phyloP scores from a whole-genome alignment of 2,888 invertebrate species.

The Archaeoteleia sp. region DNA sequence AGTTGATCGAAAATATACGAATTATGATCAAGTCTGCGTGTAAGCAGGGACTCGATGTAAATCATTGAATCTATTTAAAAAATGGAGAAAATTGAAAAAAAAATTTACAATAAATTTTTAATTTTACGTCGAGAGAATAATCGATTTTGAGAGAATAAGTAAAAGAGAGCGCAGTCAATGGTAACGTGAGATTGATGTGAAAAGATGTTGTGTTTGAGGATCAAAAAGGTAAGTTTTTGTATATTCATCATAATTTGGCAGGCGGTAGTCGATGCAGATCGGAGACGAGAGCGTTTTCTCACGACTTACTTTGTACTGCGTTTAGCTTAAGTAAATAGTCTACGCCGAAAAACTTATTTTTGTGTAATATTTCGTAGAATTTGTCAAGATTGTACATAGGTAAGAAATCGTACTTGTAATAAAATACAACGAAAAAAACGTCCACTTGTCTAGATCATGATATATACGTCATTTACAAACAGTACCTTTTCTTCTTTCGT shows the following conservation, averaged over 20 bases:
- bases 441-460: slow-evolving; percentile 1
- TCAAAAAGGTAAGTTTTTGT: slow-evolving; percentile 18
- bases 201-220: background rate
- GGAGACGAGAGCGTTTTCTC: slow-evolving; percentile 47
- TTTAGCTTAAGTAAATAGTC: slow-evolving; percentile 54
- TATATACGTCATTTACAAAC: no score
- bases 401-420: slow-evolving; percentile 71
- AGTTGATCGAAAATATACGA: background rate
- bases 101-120: slow-evolving; percentile 6
- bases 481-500: no score
- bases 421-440: slow-evolving; percentile 62
- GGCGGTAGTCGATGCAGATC: slow-evolving; percentile 27
- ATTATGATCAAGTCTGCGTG: background rate
- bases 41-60: background rate
- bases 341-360: slow-evolving; percentile 67
- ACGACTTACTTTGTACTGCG: slow-evolving; percentile 62
- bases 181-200: slow-evolving; percentile 26
- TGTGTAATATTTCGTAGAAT: slow-evolving; percentile 69
- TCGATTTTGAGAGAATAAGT: slow-evolving; percentile 43
- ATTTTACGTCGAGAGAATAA: background rate
- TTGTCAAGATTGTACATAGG: slow-evolving; percentile 69
- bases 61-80: background rate
- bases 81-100: background rate
- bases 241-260: slow-evolving; percentile 23
- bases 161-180: slow-evolving; percentile 56